Evolutionary conservation across 2,888 invertebrate species (phyloP), one percentile per base, ranked within the genome.

Genomic region (Barypeithes pellucidus): DNA sequence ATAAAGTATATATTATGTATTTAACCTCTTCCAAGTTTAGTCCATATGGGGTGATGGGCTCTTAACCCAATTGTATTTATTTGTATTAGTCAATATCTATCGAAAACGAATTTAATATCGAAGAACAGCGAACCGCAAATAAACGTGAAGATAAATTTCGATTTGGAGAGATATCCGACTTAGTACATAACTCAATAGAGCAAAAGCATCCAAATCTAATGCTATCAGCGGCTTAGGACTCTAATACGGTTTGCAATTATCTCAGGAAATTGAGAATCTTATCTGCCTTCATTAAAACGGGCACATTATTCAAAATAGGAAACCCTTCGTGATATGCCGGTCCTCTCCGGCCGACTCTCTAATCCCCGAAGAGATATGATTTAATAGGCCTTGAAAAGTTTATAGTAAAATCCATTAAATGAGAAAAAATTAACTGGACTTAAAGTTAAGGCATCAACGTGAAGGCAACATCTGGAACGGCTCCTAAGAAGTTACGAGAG

Each of bases 191-290:
- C 77, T 80, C 79, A 79, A 80, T 80, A 78, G 73, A 72, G 60
- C 72, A 60, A 75, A 76, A 71, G 76, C 76, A 77, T 75, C 74
- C 73, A 76, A 75, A 76, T 77, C 78, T 80, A 80, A 79, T 78
- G 77, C 79, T 76, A 80, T 81, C 80, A 78, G 74, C 77, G 45
- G 72, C 72, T 78, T 72, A 76, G 77, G 77, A 76, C 77, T 75
- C 77, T 81, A 81, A 81, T 81, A 81, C 80, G 78, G 81, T 81
- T 81, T 79, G 81, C 81, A 82, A 82, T 82, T 82, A 82, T 81
- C 81, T 78, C 77, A 77, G 81, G 80, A 81, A 82, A 82, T 82
- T 82, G 82, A 80, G 80, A 82, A 80, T 81, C 82, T 81, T 81
- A 82, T 82, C 82, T 70, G 79, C 79, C 76, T 81, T 81, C 80